These are phyloP conservation scores for Pimephales promelas DNA, from an alignment of 2,113 vertebrate species.

Conservation along the genomic window DNA sequence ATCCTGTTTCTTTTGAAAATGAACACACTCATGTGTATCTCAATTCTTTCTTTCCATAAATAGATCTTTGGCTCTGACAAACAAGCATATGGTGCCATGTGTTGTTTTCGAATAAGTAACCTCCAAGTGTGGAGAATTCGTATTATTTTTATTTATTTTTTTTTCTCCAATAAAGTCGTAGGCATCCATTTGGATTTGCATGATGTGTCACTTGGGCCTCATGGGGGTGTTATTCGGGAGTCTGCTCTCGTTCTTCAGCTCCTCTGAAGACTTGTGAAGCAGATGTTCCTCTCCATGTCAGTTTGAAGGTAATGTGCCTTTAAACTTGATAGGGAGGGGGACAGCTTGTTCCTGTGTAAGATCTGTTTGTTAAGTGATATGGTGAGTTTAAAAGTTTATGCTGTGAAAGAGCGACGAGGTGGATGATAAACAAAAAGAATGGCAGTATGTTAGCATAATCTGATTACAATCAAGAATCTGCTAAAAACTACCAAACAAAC, in stretches of 20 bases:
- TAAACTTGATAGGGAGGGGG: constrained; percentile 67
- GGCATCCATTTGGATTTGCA: constrained; percentile 70
- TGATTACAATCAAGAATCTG: constrained; percentile 25
- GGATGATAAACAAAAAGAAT: constrained; percentile 19
- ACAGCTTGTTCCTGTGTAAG: constrained; percentile 62
- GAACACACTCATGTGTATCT: constrained; percentile 54
- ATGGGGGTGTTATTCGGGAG: constrained; percentile 59
- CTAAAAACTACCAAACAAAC: background rate
- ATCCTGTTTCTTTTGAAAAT: constrained; percentile 57
- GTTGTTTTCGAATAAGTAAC: constrained; percentile 66
- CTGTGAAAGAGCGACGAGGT: constrained; percentile 17
- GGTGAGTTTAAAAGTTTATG: constrained; percentile 8
- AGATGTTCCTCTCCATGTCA: constrained; percentile 68
- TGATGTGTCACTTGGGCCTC: constrained; percentile 66
- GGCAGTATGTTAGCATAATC: background rate
- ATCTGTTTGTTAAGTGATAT: constrained; percentile 26
- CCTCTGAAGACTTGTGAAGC: constrained; percentile 57
- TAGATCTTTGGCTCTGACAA: constrained; percentile 55
- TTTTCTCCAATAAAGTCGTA: constrained; percentile 62
- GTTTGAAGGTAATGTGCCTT: constrained; percentile 64
- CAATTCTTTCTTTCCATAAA: constrained; percentile 54
- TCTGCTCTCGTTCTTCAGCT: constrained; percentile 53
- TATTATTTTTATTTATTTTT: constrained; percentile 50
- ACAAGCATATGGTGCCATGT: constrained; percentile 74
- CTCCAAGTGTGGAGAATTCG: constrained; percentile 67